Evolutionary conservation across 2,888 invertebrate species (phyloP), one percentile per base, ranked within the genome.

Genomic region (Calliphora vomitoria): DNA sequence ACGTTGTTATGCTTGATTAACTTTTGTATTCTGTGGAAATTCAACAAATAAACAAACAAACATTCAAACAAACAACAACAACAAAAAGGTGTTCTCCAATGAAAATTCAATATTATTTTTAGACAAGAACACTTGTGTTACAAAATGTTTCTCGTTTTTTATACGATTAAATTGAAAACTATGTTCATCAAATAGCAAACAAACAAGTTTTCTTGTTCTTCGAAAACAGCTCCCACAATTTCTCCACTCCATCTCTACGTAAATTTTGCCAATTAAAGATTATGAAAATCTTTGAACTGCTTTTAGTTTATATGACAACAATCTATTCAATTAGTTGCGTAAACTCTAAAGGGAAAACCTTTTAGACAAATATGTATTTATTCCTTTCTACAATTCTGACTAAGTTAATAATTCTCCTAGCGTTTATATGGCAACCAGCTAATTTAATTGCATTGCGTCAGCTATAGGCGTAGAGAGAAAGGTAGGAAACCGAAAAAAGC

Each of bases 1-100:
- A 83, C 35, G 38, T 35, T 76, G 62, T 83, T 76, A 78, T 31
- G 76, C 58, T 83, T 78, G 69, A 78, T 62, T 55, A 71, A 69
- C 20, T 60, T 82, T 82, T 62, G 8, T 44, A 74, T 74, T 58
- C n/a, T 31, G 15, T 50, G 50, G 31, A 69, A 47, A 50, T 31
- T 15, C 8, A 69, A 31, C n/a, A 50, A 25, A 69, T 13, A 66
- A 62, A 58, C 10, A 58, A 64, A 60, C 35, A 35, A 35, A 4
- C 6, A 35, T 5, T 1, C 3, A 3, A 31, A 5, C 20, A n/a
- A n/a, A n/a, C n/a, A 31, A 31, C 25, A 13, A 60, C 31, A 60
- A 60, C 31, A 60, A 31, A 60, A 35, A 38, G 15, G 10, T 55
- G 25, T 25, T 25, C n/a, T 31, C 8, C 35, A 35, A 31, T 38